Evolutionary conservation across 2,113 vertebrate species (phyloP).

Genomic region (Siphamia tubifer): DNA sequence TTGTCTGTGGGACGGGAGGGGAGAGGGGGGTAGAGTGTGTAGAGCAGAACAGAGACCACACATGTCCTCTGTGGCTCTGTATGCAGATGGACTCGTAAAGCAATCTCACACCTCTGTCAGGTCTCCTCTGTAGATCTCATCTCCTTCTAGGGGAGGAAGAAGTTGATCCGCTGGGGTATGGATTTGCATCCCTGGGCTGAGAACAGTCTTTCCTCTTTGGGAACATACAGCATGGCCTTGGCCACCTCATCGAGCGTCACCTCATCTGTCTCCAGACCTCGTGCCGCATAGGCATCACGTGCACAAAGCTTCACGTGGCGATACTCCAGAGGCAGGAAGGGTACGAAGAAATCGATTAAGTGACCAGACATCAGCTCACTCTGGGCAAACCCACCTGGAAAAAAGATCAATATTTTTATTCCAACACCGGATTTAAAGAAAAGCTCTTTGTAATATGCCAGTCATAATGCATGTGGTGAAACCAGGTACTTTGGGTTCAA

Average conservation of each 20-base stretch:
- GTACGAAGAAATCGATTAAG: conserved; percentile 89
- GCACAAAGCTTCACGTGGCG: conserved; percentile 88
- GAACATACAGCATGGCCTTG: conserved; percentile 89
- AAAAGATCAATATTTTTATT: not conserved
- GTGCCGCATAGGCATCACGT: conserved; percentile 83
- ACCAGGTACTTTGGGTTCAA: too few relatives aligned
- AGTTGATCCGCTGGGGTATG: conserved; percentile 91
- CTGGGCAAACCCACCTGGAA: conserved; percentile 79
- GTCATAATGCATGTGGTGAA: too few relatives aligned
- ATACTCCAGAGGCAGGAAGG: conserved; percentile 93
- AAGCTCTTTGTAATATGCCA: too few relatives aligned
- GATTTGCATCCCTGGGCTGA: conserved; percentile 96
- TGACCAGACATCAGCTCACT: conserved; percentile 86
- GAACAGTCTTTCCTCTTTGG: conserved; percentile 90
- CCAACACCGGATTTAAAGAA: too few relatives aligned
- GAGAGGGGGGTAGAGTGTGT: not conserved
- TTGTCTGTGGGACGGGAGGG: conserved; percentile 7
- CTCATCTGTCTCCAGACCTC: conserved; percentile 81
- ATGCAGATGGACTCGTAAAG: conserved; percentile 39
- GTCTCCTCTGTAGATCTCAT: not conserved
- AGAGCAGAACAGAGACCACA: conserved; percentile 18
- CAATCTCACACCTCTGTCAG: conserved; percentile 20
- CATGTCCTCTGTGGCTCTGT: conserved; percentile 36
- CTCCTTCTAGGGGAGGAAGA: conserved; percentile 83
- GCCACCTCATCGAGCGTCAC: conserved; percentile 85